Evolutionary conservation across 2,888 invertebrate species (phyloP).

Genomic region (Microctonus hyperodae): DNA sequence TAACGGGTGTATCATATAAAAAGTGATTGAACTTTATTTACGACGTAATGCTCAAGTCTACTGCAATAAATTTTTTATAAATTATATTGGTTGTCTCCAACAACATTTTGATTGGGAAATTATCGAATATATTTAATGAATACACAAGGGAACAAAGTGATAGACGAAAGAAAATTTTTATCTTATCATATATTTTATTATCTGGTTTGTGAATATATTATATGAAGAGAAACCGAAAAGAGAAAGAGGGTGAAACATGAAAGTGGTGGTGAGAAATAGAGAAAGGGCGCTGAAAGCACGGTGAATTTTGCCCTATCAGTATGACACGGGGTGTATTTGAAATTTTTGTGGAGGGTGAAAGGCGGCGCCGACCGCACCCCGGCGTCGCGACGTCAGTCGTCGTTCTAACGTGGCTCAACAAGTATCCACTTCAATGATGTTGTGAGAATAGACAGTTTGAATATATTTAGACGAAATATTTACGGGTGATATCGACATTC

Average conservation of each 20-base stretch:
- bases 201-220: not conserved
- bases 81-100: not conserved
- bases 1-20: conserved; percentile 42
- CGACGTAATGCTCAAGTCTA: not conserved
- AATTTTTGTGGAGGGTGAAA: conserved; percentile 35
- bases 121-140: conserved; percentile 20
- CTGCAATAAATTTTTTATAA: conserved; percentile 10
- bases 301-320: conserved; percentile 12
- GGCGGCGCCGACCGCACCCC: conserved; percentile 57
- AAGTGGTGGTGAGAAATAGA: not conserved
- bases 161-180: conserved; percentile 28
- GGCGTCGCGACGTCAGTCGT: conserved; percentile 55
- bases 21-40: not conserved
- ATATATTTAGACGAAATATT: not conserved
- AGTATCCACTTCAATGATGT: conserved; percentile 46
- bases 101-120: not conserved
- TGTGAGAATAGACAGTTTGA: not conserved
- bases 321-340: conserved; percentile 39
- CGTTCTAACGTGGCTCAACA: conserved; percentile 57
- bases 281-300: conserved; percentile 3
- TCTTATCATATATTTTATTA: conserved; percentile 8
- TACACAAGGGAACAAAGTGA: conserved; percentile 37
- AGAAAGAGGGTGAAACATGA: not conserved
- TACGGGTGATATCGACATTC: not conserved
- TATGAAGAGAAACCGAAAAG: not conserved